These are phyloP conservation scores for Germaria angustata DNA, from an alignment of 2,888 invertebrate species.

Conservation along the genomic window DNA sequence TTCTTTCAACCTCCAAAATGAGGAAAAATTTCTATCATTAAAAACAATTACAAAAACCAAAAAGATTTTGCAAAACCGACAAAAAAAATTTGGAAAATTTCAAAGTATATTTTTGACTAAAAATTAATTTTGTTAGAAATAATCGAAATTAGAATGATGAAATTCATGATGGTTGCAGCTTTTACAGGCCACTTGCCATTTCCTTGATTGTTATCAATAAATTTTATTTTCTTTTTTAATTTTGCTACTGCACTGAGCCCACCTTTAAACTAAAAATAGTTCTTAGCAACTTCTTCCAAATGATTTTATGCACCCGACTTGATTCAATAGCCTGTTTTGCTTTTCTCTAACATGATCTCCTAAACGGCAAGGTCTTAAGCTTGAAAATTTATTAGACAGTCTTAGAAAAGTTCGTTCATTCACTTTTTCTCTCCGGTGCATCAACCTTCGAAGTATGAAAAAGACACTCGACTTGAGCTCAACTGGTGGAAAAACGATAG, in stretches of 20 bases:
- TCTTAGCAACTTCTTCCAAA: neutral
- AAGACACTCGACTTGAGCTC: constrained; percentile 19
- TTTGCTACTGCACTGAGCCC: neutral
- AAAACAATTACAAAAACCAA: no score
- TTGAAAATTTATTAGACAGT: constrained; percentile 58
- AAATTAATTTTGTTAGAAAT: no score
- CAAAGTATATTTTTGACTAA: no score
- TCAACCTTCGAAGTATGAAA: constrained; percentile 62
- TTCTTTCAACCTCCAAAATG: no score
- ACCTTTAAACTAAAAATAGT: neutral
- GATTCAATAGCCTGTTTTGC: constrained; percentile 27
- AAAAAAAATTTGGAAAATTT: no score
- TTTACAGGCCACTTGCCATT: no score
- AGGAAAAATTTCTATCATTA: no score
- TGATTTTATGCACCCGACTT: constrained; percentile 18
- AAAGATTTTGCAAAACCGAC: no score
- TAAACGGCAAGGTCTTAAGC: constrained; percentile 63
- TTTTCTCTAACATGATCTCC: neutral
- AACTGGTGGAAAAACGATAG: constrained; percentile 10
- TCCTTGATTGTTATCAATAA: no score
- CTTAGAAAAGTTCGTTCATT: constrained; percentile 69
- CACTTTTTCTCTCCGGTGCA: constrained; percentile 69
- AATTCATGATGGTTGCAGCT: no score
- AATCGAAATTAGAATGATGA: no score
- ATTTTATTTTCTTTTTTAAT: no score